Base-by-base conservation (phyloP, 1,140 invertebrate species). In the Drosophila lowei region DNA sequence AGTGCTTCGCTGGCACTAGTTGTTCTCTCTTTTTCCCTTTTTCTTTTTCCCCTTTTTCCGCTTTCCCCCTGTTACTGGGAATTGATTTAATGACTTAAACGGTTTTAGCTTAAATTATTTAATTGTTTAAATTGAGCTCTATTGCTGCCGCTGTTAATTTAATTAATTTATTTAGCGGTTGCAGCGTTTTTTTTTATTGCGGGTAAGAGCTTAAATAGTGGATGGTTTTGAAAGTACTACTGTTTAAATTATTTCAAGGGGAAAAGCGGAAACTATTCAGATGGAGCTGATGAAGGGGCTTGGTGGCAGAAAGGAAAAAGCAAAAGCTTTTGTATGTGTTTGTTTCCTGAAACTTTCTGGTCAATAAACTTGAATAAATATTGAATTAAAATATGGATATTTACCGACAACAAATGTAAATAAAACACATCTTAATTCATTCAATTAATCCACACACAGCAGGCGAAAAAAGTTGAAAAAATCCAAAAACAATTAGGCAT, bases 81-180 rank as follows among this genome's bases (percentile, higher is more conserved):
- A 80, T 70, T 80, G 72, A 86, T 80, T 80, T 77, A 85, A 80
- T 79, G 79, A 72, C 79, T 84, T 79, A 75, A 79, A 67, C 50
- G 67, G 67, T 48, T 77, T 64, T 67, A 68, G 73, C 63, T 66
- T 86, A 70, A 73, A 86, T 77, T 60, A 85, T 85, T 77, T 85
- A 85, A 85, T 79, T 79, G 72, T 54, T 42, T 52, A 74, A 65
- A 63, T 68, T 70, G 42, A 68, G 52, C 66, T 28, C 18, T 44
- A 62, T 49, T 54, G 21, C 28, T 41, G 54, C 47, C 53, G 28
- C 59, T 55, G 48, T 70, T 86, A 85, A 85, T 85, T 85, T 58
- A 86, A 71, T 85, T 86, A 50, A 85, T 86, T 85, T 65, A 86
- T 86, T 80, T 61, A 86, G 77, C 56, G 65, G 64, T 64, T 50